Base-by-base conservation (phyloP, 2,113 vertebrate genomes). In the Tauraco erythrolophus region DNA sequence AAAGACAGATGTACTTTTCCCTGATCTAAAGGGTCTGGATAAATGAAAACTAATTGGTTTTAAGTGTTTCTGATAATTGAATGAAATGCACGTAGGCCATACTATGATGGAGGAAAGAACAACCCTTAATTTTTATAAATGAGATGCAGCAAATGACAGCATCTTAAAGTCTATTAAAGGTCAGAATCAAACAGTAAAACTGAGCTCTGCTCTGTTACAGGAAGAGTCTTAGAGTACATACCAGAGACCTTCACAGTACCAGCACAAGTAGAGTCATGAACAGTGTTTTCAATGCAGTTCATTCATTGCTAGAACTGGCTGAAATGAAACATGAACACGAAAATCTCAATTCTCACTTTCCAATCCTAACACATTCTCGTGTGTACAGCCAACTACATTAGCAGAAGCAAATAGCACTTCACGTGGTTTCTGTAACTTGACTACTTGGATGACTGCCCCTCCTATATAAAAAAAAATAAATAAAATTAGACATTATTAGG, bases 31-130 rank as follows among this genome's bases (percentile, higher is more conserved):
- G 74, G 65, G 62, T 53, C 84, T 58, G 27, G 92, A 88, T 56
- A 96, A 96, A 95, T 88, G 84, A 92, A 82, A 72, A 84, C 41
- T 94, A 89, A 94, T 93, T 92, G 27, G 41, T 43, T 82, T 96
- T 94, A 94, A 96, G 88, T 53, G 39, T 90, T 95, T 76, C 79
- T 83, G 51, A 80, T 91, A 92, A 97, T 86, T 30, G 39, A 97
- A 62, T 89, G 50, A 96, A 76, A 71, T 85, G 58, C 78, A 87
- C 9, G 19, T 92, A 92, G 97, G 37, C 43, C 51, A 74, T 86
- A 88, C n/a, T 56, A 82, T 37, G 89, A 56, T 80, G 57, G 39
- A 91, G 77, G 31, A 92, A 91, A 90, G 54, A 95, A 50, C 39
- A 89, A 53, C 53, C n/a, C 48, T 54, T 95, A 79, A 87, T 66